Conservation (phyloP, 2,113 vertebrate genomes). For the Hemiscyllium ocellatum region DNA sequence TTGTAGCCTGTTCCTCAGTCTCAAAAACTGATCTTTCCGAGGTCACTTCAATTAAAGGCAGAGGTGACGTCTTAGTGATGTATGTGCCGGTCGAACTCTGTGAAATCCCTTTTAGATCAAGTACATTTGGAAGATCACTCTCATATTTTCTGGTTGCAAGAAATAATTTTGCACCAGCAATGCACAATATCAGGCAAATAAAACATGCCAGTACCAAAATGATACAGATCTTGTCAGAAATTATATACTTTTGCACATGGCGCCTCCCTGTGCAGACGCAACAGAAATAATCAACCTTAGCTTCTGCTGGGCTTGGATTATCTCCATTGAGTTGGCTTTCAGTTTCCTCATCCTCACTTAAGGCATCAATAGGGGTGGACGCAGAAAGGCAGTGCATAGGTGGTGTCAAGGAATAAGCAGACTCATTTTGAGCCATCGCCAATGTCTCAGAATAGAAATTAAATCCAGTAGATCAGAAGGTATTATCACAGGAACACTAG, state of each 20-base stretch:
- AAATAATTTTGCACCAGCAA: conserved; percentile 44
- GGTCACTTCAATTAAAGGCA: conserved; percentile 26
- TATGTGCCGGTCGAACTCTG: conserved; percentile 38
- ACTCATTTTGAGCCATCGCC: not conserved
- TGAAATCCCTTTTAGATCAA: conserved; percentile 43
- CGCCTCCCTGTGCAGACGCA: not conserved
- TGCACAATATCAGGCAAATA: conserved; percentile 43
- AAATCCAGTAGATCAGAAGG: not conserved
- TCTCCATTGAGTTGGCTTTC: not conserved
- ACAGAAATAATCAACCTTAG: not conserved
- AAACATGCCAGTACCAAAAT: conserved; percentile 43
- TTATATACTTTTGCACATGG: not conserved
- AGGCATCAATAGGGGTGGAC: not conserved
- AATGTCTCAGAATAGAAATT: not conserved
- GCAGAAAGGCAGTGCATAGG: not conserved
- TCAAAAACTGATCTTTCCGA: conserved; percentile 34
- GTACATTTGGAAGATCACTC: conserved; percentile 41
- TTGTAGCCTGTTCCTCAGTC: not conserved
- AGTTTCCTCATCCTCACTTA: conserved; percentile 1
- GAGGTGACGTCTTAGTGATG: not conserved
- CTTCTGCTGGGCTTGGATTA: not conserved
- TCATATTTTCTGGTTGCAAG: conserved; percentile 37
- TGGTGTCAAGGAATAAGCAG: not conserved
- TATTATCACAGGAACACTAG: not conserved
- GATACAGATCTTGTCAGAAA: conserved; percentile 39